These are phyloP conservation scores for Lysandra coridon DNA, from an alignment of 2,888 invertebrate species.

Conservation along the genomic window DNA sequence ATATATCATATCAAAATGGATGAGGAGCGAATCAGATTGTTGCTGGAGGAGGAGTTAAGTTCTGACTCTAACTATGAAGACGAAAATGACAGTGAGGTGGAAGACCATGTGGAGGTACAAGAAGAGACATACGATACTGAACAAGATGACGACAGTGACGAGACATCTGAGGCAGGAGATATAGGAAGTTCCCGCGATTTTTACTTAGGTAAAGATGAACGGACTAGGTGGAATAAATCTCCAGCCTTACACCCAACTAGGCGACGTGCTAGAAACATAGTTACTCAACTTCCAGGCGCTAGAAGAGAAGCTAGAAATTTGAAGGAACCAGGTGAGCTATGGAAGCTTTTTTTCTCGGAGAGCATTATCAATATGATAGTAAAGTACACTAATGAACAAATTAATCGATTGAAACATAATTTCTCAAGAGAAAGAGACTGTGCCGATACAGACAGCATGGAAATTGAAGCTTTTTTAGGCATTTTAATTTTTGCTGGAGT, in stretches of 20 bases:
- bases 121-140: too few relatives aligned
- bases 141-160: too few relatives aligned
- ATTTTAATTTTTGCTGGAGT: slow-evolving; percentile 40
- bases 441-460: slow-evolving; percentile 32
- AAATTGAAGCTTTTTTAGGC: slow-evolving; percentile 38
- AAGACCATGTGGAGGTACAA: not conserved
- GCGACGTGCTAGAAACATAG: too few relatives aligned
- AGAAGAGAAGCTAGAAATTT: too few relatives aligned
- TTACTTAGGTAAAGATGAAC: too few relatives aligned
- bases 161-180: too few relatives aligned
- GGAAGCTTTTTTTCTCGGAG: too few relatives aligned
- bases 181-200: too few relatives aligned
- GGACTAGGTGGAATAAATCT: too few relatives aligned
- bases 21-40: slow-evolving; percentile 31
- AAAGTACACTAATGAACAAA: slow-evolving; percentile 35
- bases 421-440: slow-evolving; percentile 37
- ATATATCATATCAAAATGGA: slow-evolving; percentile 33
- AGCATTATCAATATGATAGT: slow-evolving; percentile 30
- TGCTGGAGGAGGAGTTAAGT: slow-evolving; percentile 35
- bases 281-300: too few relatives aligned
- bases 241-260: too few relatives aligned
- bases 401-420: slow-evolving; percentile 23
- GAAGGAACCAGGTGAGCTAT: too few relatives aligned
- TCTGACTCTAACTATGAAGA: slow-evolving; percentile 35
- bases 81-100: slow-evolving; percentile 36